phyloP scores from a whole-genome alignment of 2,797 vertebrate species.

The Pangasius krempfi region DNA sequence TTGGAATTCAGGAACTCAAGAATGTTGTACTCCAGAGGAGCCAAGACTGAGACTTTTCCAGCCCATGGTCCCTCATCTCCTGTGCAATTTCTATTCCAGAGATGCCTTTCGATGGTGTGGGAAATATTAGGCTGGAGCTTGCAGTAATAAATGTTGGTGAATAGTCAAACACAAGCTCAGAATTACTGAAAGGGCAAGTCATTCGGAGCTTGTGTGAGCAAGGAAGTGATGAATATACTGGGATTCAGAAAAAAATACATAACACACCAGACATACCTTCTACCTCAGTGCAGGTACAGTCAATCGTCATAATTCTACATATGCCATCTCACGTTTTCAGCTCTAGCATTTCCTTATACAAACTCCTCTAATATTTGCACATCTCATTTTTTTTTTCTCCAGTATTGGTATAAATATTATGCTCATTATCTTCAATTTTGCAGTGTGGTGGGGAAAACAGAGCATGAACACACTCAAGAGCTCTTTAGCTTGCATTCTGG shows the following conservation, averaged over 20 bases:
- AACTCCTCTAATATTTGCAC: no score
- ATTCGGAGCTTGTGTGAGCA: background rate
- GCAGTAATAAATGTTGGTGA: background rate
- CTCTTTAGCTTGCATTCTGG: background rate
- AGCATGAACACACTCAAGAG: background rate
- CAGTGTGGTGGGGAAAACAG: background rate
- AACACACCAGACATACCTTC: background rate
- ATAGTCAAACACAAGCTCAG: background rate
- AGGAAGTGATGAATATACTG: background rate
- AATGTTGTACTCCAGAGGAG: background rate
- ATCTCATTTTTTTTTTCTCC: background rate
- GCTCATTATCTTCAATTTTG: background rate
- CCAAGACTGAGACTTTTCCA: background rate
- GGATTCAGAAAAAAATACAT: background rate
- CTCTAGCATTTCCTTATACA: background rate
- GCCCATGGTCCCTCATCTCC: background rate
- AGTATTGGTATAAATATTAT: background rate
- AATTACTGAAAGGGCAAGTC: background rate
- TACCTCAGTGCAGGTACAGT: background rate
- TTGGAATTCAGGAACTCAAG: background rate
- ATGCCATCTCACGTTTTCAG: background rate
- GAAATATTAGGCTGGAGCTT: background rate
- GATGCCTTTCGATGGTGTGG: background rate
- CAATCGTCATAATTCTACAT: background rate
- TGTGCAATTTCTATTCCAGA: background rate